These are phyloP conservation scores for Scrobipalpa atriplicella DNA, from an alignment of 2,888 invertebrate species.

Conservation along the genomic window DNA sequence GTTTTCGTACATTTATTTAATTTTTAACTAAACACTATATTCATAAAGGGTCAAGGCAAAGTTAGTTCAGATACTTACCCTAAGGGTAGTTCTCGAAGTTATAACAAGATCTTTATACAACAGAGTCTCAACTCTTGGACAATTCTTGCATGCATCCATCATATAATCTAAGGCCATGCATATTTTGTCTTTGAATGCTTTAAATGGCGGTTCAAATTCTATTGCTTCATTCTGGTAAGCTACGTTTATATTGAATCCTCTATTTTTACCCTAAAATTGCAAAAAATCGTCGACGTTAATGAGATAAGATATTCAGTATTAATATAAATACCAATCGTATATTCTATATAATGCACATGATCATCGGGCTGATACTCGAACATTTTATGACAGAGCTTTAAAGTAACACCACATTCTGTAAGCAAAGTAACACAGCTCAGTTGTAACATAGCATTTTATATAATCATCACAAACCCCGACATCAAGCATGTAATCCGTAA, in stretches of 20 bases:
- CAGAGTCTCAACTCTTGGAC: constrained; percentile 91
- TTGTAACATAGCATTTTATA: neutral
- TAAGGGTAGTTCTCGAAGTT: constrained; percentile 49
- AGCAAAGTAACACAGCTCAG: neutral
- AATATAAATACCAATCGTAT: too few species aligned
- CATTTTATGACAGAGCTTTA: too few species aligned
- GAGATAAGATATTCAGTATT: too few species aligned
- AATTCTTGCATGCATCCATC: constrained; percentile 86
- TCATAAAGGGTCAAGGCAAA: too few species aligned
- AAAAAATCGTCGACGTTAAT: neutral
- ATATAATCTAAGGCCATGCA: constrained; percentile 88
- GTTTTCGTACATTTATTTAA: too few species aligned
- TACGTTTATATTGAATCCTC: constrained; percentile 86
- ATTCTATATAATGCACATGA: too few species aligned
- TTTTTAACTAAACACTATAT: too few species aligned
- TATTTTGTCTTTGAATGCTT: constrained; percentile 88
- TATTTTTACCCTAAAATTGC: constrained; percentile 83
- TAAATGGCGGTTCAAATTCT: constrained; percentile 89
- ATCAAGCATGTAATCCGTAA: constrained; percentile 89
- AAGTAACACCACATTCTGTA: neutral
- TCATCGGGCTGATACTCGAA: too few species aligned
- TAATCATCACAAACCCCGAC: constrained; percentile 85
- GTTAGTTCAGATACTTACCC: constrained; percentile 45
- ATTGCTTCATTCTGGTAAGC: constrained; percentile 84
- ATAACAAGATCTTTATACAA: constrained; percentile 85